Conservation (phyloP, 2,888 invertebrate species). For the Invenusta paracnida region DNA sequence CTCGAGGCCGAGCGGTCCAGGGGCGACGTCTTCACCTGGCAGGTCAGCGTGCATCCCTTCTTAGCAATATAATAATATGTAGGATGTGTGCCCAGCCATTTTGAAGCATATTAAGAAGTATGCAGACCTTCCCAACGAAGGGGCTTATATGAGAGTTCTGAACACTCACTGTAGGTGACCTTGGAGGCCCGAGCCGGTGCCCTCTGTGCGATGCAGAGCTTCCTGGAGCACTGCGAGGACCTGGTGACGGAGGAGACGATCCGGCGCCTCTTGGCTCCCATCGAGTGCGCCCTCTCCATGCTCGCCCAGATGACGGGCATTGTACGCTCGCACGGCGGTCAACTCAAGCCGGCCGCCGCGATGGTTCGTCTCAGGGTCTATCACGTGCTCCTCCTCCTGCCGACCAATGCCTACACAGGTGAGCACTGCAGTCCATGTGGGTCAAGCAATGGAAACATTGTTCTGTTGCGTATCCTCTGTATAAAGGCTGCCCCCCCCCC, state of each 20-base stretch:
- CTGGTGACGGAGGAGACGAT: conserved; percentile 85
- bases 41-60: conserved; percentile 46
- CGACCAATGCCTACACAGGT: conserved; percentile 76
- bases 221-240: conserved; percentile 84
- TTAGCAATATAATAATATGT: too few relatives aligned
- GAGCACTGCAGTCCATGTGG: too few relatives aligned
- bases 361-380: conserved; percentile 86
- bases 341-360: conserved; percentile 86
- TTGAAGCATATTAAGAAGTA: too few relatives aligned
- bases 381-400: conserved; percentile 74
- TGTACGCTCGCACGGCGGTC: conserved; percentile 59
- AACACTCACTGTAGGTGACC: conserved; percentile 70
- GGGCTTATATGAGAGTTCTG: too few relatives aligned
- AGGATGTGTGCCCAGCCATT: too few relatives aligned
- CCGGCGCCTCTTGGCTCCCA: conserved; percentile 77
- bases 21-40: conserved; percentile 97
- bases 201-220: conserved; percentile 86
- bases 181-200: conserved; percentile 93
- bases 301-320: conserved; percentile 68
- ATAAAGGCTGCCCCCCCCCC: too few relatives aligned
- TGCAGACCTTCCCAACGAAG: too few relatives aligned
- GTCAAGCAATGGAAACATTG: too few relatives aligned
- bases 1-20: conserved; percentile 85
- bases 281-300: conserved; percentile 90
- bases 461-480: too few relatives aligned